phyloP scores from a whole-genome alignment of 2,888 invertebrate genomes.

The Dione juno region DNA sequence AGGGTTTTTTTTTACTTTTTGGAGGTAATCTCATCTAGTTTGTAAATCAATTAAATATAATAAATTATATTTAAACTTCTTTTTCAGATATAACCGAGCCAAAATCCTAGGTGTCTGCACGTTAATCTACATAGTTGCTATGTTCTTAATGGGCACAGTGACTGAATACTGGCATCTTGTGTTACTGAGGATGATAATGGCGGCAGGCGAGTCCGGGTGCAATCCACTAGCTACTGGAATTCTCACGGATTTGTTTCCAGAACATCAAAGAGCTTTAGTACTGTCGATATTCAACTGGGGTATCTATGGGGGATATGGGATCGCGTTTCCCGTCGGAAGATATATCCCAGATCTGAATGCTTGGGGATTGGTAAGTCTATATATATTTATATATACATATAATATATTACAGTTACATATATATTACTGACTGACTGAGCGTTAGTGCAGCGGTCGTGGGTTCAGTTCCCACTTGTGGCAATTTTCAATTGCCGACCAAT shows the following conservation, averaged over 20 bases:
- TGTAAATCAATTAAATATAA: no score
- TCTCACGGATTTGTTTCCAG: slow-evolving; percentile 91
- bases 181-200: slow-evolving; percentile 92
- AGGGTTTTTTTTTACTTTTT: no score
- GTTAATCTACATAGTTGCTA: slow-evolving; percentile 91
- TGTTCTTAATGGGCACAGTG: slow-evolving; percentile 92
- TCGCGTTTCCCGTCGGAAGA: slow-evolving; percentile 95
- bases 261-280: slow-evolving; percentile 92
- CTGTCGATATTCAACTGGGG: slow-evolving; percentile 98
- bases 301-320: slow-evolving; percentile 96
- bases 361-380: slow-evolving; percentile 88
- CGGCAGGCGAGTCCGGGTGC: slow-evolving; percentile 94
- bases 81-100: slow-evolving; percentile 86
- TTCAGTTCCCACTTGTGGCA: no score
- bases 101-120: slow-evolving; percentile 90
- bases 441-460: no score
- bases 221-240: slow-evolving; percentile 94
- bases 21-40: no score
- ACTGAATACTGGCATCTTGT: slow-evolving; percentile 95
- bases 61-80: slow-evolving; percentile 1
- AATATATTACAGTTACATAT: no score
- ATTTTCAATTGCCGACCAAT: no score
- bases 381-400: no score
- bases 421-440: no score
- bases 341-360: slow-evolving; percentile 90